Evolutionary conservation across 2,797 vertebrate species (phyloP), one percentile per base, ranked within the genome.

Genomic region (Serranus cabrilla): DNA sequence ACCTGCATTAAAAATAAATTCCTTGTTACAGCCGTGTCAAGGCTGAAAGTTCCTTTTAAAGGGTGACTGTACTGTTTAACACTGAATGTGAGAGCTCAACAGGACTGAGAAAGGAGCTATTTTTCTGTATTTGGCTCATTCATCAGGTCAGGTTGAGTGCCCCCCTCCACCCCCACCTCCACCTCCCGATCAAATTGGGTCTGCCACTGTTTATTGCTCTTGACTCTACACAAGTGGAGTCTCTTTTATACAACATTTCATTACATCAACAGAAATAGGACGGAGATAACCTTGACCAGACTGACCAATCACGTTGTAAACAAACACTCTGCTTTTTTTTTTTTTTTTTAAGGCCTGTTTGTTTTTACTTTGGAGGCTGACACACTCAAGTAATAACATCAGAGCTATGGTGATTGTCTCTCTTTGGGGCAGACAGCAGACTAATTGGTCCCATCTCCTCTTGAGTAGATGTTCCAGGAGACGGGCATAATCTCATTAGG

Each of bases 371-470:
- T 74, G 60, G 71, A 82, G 80, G 75, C 80, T 68, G 85, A 92
- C 84, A 83, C 79, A 81, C 77, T 85, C 52, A 45, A 74, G 79
- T 91, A 89, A 91, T 86, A 87, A 78, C 80, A 80, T 91, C 89
- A 83, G 86, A 81, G 83, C 79, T 59, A 52, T 85, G 86, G 77
- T 74, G 90, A 86, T 89, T 82, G 88, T 90, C 83, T 91, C 84
- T 93, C 88, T 92, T 84, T 75, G 81, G 91, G 84, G 86, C 90
- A 90, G 88, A 90, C 88, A 78, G 87, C 86, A 80, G 83, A 86
- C 93, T 94, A 94, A 95, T 95, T 94, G 94, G 91, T 93, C 88
- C 92, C 91, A 90, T 94, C 85, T 91, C 90, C 80, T 89, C 81
- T 82, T 89, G 91, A 91, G 91, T 90, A 88, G 87, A 92, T 93